Base-by-base conservation (phyloP, 2,797 vertebrate genomes). In the Sylvilagus floridanus region DNA sequence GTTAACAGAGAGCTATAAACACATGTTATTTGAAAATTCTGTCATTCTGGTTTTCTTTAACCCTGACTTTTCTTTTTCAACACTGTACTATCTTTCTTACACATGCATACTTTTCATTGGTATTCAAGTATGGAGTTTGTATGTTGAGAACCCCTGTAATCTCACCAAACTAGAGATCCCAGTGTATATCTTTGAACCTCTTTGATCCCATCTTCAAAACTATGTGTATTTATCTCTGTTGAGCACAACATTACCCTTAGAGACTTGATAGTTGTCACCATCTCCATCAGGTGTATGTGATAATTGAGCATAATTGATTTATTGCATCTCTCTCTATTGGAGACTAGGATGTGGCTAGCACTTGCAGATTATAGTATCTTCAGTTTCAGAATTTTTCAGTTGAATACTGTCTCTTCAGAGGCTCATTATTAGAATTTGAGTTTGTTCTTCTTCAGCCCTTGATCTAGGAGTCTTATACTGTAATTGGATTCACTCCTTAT, bases 311-410 rank as follows among this genome's bases (percentile, higher is more conserved):
- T 16, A 57, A 57, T 7, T 57, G 54, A 57, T 57, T 17, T 17
- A 4, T 22, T n/a, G 26, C 19, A 21, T 32, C 4, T 16, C 37
- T 81, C 16, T 79, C 52, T 85, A 0, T 7, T 54, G 0, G 60
- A 35, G 57, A 77, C 26, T 57, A 17, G 54, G 19, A 47, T 37
- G 35, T 3, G 4, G 9, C n/a, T 12, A 68, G 19, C 22, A 60
- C 65, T 17, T 24, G 13, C 1, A 42, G 16, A 30, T 30, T 62
- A 63, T 63, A n/a, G 35, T 47, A n/a, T 50, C 26, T 52, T 57
- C 30, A 54, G 21, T 52, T 72, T 88, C 52, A 84, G 32, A 60
- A 7, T 22, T 94, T 92, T 93, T 95, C 78, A 50, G 82, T 60
- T 47, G 19, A 81, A 92, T 62, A 16, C 63, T 52, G 32, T 57